phyloP scores from a whole-genome alignment of 1,140 invertebrate genomes.

The Sarcophaga bullata region DNA sequence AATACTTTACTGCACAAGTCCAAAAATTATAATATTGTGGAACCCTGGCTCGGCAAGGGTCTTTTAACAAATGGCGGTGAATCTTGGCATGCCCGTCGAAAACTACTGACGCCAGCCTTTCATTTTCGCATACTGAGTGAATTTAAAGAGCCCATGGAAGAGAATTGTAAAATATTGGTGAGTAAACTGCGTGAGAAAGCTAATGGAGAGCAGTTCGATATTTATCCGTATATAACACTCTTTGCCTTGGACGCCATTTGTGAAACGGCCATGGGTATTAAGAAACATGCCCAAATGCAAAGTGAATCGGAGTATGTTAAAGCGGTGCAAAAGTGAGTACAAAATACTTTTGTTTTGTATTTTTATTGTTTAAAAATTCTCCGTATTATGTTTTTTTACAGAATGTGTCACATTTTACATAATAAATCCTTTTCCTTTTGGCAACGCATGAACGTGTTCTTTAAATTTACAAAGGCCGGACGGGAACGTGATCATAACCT shows the following conservation, averaged over 20 bases:
- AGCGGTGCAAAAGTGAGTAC: slow-evolving; percentile 64
- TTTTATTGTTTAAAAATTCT: neutral
- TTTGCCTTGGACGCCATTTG: slow-evolving; percentile 84
- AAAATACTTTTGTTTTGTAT: neutral
- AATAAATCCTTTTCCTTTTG: slow-evolving; percentile 71
- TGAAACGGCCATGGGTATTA: slow-evolving; percentile 85
- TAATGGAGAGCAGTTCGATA: slow-evolving; percentile 67
- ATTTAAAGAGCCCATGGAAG: slow-evolving; percentile 75
- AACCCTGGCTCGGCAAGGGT: slow-evolving; percentile 76
- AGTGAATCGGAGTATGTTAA: slow-evolving; percentile 73
- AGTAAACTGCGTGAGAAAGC: slow-evolving; percentile 52
- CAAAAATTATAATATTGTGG: slow-evolving; percentile 67
- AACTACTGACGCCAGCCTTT: slow-evolving; percentile 88
- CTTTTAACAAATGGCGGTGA: slow-evolving; percentile 74
- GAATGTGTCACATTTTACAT: slow-evolving; percentile 65
- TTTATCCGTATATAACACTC: slow-evolving; percentile 75
- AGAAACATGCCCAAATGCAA: slow-evolving; percentile 71
- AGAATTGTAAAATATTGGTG: slow-evolving; percentile 65
- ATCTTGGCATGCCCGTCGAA: slow-evolving; percentile 84
- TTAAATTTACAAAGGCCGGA: slow-evolving; percentile 62
- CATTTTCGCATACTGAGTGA: slow-evolving; percentile 88
- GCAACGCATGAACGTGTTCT: slow-evolving; percentile 70
- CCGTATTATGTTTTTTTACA: slow-evolving; percentile 45
- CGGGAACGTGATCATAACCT: slow-evolving; percentile 48
- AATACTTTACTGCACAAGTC: slow-evolving; percentile 70